Evolutionary conservation across 2,888 invertebrate genomes (phyloP).

Genomic region (Epinotia ramella): DNA sequence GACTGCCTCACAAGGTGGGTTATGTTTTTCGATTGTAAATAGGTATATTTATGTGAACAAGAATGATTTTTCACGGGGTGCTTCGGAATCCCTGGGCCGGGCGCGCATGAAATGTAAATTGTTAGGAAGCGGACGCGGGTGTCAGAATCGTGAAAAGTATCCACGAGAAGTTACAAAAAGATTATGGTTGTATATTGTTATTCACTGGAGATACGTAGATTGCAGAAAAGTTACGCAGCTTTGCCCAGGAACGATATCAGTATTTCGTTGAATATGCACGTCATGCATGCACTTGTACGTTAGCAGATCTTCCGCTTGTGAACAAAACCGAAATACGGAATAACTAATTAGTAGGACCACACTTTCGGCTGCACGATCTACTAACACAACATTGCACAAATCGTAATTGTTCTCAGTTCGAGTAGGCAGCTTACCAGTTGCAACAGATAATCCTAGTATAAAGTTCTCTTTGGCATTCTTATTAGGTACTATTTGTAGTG

Average conservation of each 20-base stretch:
- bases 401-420: conserved; percentile 33
- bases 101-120: conserved; percentile 22
- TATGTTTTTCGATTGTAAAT: no score
- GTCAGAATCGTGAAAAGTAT: neutral
- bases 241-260: neutral
- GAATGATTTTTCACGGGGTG: no score
- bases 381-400: conserved; percentile 28
- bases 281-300: neutral
- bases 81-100: conserved; percentile 15
- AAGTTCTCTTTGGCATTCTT: conserved; percentile 41
- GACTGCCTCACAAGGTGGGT: no score
- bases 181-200: neutral
- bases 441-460: conserved; percentile 38
- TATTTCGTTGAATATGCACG: neutral
- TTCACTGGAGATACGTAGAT: no score
- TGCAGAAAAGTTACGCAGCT: neutral
- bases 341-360: conserved; percentile 10
- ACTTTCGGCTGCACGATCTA: conserved; percentile 12
- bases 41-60: no score
- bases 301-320: neutral
- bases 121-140: neutral
- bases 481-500: neutral
- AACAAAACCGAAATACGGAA: conserved; percentile 9
- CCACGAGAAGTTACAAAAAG: conserved; percentile 1
- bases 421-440: conserved; percentile 31